phyloP scores from a whole-genome alignment of 2,797 vertebrate genomes.

The Gambelia wislizenii region DNA sequence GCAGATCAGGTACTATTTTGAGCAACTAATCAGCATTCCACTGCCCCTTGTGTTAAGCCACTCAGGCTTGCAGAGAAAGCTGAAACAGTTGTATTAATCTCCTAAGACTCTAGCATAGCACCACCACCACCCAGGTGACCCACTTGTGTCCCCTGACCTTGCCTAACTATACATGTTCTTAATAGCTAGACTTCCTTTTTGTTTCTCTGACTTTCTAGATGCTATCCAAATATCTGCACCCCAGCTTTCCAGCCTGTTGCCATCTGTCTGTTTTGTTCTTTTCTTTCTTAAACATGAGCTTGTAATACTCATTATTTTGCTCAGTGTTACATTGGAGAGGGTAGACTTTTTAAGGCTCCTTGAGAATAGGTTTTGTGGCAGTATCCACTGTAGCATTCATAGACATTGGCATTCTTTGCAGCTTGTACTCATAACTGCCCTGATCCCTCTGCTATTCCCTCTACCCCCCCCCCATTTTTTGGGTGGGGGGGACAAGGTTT shows the following conservation, averaged over 20 bases:
- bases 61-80: neutral
- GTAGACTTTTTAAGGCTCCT: neutral
- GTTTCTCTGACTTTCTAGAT: neutral
- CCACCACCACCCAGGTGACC: too few species aligned
- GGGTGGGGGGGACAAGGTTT: too few species aligned
- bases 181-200: neutral
- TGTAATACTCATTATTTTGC: neutral
- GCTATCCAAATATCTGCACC: neutral
- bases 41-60: neutral
- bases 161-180: neutral
- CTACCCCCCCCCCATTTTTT: too few species aligned
- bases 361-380: neutral
- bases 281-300: neutral
- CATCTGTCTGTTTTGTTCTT: neutral
- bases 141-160: neutral
- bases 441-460: neutral
- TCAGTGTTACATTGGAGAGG: neutral
- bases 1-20: neutral
- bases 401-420: neutral
- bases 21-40: neutral
- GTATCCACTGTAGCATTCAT: too few species aligned
- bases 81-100: neutral
- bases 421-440: neutral
- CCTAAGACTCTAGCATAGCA: neutral
- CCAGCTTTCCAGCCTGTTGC: neutral